Conservation (phyloP, 2,888 invertebrate genomes). For the Agonum fuliginosum region DNA sequence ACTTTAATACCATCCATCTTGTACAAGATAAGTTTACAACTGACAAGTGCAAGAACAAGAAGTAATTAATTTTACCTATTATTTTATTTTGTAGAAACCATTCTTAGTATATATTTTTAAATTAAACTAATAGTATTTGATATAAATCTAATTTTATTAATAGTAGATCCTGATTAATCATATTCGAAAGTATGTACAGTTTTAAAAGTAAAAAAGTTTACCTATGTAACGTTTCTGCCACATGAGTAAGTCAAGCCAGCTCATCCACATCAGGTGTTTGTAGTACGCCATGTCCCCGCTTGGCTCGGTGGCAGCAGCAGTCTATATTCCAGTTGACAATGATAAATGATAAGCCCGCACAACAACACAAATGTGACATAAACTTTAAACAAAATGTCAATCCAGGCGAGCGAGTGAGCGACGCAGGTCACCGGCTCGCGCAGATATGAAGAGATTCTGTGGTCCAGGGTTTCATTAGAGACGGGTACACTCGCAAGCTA, state of each 20-base stretch:
- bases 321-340: slow-evolving; percentile 52
- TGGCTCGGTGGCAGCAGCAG: neutral
- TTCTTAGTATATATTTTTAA: too few relatives aligned
- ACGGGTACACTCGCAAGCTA: neutral
- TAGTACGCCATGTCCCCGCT: neutral
- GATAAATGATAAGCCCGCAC: slow-evolving; percentile 56
- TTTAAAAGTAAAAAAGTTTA: neutral
- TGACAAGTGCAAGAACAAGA: too few relatives aligned
- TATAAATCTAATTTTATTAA: too few relatives aligned
- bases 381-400: slow-evolving; percentile 59
- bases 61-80: too few relatives aligned
- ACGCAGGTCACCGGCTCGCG: neutral
- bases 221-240: neutral
- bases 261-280: neutral
- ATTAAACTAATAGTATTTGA: too few relatives aligned
- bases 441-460: slow-evolving; percentile 39
- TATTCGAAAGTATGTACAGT: neutral
- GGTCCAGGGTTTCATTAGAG: slow-evolving; percentile 31
- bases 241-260: too few relatives aligned
- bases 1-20: too few relatives aligned
- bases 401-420: slow-evolving; percentile 5
- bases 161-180: too few relatives aligned
- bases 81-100: too few relatives aligned
- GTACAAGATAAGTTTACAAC: too few relatives aligned
- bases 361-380: slow-evolving; percentile 57